Conservation (phyloP, 2,797 vertebrate genomes). For the Caiman crocodilus region DNA sequence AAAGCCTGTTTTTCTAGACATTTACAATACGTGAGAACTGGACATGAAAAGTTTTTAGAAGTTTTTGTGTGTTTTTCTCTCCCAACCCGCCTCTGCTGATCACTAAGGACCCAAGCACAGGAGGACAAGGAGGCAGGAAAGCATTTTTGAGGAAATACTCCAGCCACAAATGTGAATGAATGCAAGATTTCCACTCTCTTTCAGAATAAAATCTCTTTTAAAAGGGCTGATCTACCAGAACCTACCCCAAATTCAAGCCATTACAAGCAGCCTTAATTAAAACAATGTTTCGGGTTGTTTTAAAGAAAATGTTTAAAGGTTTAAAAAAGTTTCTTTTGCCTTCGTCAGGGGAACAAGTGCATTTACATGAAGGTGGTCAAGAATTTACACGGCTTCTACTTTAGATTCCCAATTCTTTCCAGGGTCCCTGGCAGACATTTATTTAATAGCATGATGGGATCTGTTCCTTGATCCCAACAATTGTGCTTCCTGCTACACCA, state of each 20-base stretch:
- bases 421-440: too few relatives aligned
- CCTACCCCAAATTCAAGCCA: constrained; percentile 37
- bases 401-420: constrained; percentile 42
- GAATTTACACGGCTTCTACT: constrained; percentile 28
- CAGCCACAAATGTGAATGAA: not conserved
- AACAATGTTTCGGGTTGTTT: constrained; percentile 20
- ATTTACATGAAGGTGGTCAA: constrained; percentile 57
- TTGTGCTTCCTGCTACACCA: too few relatives aligned
- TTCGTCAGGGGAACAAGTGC: constrained; percentile 60
- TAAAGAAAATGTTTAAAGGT: constrained; percentile 12
- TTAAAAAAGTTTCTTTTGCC: constrained; percentile 22
- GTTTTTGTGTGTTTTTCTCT: accelerated
- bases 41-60: not conserved
- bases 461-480: too few relatives aligned
- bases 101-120: not conserved
- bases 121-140: constrained; percentile 3
- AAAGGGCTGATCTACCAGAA: not conserved
- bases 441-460: too few relatives aligned
- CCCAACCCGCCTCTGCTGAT: not conserved
- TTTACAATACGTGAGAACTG: not conserved
- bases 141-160: not conserved
- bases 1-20: not conserved
- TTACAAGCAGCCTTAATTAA: constrained; percentile 35
- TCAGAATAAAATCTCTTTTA: constrained; percentile 40
- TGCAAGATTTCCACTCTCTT: constrained; percentile 45